phyloP scores from a whole-genome alignment of 2,113 vertebrate genomes.

The Gambusia holbrooki region DNA sequence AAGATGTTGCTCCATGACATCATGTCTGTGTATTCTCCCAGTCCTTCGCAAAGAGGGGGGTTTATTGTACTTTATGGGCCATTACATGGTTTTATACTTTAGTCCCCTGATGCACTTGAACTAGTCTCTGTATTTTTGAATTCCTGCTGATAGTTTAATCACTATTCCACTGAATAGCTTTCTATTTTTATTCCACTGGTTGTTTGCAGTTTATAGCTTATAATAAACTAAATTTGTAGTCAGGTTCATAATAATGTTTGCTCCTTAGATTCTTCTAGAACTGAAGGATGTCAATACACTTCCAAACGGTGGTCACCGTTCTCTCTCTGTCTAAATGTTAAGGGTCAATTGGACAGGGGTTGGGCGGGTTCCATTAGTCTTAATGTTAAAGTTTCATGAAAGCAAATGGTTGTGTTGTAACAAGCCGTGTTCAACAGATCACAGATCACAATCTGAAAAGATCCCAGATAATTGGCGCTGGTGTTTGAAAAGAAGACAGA shows the following conservation, averaged over 20 bases:
- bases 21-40: slow-evolving; percentile 55
- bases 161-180: slow-evolving; percentile 10
- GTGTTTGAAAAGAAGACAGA: slow-evolving; percentile 66
- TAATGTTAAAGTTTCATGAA: slow-evolving; percentile 42
- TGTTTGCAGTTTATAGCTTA: slow-evolving; percentile 23
- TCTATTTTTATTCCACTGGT: slow-evolving; percentile 26
- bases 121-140: slow-evolving; percentile 36
- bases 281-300: slow-evolving; percentile 11
- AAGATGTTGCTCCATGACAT: slow-evolving; percentile 51
- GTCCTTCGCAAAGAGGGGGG: slow-evolving; percentile 35
- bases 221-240: slow-evolving; percentile 1
- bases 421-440: slow-evolving; percentile 66
- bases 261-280: slow-evolving; percentile 4
- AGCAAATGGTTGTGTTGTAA: slow-evolving; percentile 61
- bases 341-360: slow-evolving; percentile 57
- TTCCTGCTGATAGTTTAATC: slow-evolving; percentile 48
- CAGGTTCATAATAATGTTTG: not conserved
- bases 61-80: slow-evolving; percentile 53
- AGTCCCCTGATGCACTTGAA: slow-evolving; percentile 54
- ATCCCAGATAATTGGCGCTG: slow-evolving; percentile 63
- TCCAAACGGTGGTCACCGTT: slow-evolving; percentile 16
- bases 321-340: slow-evolving; percentile 26
- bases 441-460: slow-evolving; percentile 66
- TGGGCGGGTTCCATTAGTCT: slow-evolving; percentile 45
- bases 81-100: slow-evolving; percentile 60